Evolutionary conservation across 2,797 vertebrate species (phyloP), one percentile per base, ranked within the genome.

Genomic region (Sylvia borin): DNA sequence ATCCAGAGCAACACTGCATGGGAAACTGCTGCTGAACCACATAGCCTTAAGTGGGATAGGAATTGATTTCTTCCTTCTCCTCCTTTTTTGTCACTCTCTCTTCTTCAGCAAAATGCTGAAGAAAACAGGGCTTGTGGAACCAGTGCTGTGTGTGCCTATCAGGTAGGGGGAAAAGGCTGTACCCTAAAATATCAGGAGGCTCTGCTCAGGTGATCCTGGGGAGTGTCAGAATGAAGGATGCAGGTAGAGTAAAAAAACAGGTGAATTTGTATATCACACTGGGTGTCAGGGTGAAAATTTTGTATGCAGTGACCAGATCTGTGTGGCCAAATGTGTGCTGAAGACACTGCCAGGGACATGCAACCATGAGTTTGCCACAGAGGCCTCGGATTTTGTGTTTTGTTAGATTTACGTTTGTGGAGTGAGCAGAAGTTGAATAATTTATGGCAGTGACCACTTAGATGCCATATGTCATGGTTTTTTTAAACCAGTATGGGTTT

Each of bases 401-500:
- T 87, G 80, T 93, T 94, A 93, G 85, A 87, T 95, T 95, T 95
- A 93, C 7, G 0, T 94, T 93, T 90, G 91, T n/a, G 34, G 67
- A 94, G 77, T 42, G 83, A 92, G 68, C 83, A 74, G 90, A 91
- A 64, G 67, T 85, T 96, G 94, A 96, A 97, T 96, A 95, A 96
- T 96, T 97, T 96, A 97, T 95, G 80, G 80, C 7, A 4, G 80
- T 94, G 90, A 81, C 91, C 90, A 95, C 88, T 96, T 95, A 96
- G 92, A 74, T 88, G 75, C 93, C 94, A 95, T 97, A 95, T 97
- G 91, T 93, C 83, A 36, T 65, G 75, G 2, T 55, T 95, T 86
- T 91, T 96, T 84, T 79, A 45, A 87, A 93, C 67, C 73, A 51
- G 48, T 73, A 57, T 90, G 83, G 21, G 7, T 61, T 77, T 90